These are phyloP conservation scores for Latrodectus geometricus DNA, from an alignment of 1,140 invertebrate species.

Conservation along the genomic window DNA sequence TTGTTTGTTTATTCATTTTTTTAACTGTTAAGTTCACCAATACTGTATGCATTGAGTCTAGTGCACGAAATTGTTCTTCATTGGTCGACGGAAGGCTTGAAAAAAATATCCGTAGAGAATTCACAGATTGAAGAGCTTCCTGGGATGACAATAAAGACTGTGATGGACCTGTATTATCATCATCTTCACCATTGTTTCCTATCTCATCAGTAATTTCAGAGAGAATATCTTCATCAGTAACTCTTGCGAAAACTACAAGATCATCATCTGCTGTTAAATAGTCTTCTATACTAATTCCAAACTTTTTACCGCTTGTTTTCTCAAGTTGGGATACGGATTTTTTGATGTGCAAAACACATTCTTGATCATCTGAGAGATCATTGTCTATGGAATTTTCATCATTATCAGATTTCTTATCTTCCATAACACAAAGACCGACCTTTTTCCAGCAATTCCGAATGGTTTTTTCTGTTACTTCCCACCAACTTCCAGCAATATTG, in stretches of 20 bases:
- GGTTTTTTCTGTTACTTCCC: conserved; percentile 6
- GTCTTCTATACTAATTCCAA: not conserved
- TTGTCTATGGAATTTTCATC: conserved; percentile 4
- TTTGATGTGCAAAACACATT: conserved; percentile 2
- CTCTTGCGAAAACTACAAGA: no score
- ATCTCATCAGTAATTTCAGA: no score
- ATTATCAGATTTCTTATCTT: conserved; percentile 1
- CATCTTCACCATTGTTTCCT: no score
- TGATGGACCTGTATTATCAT: conserved; percentile 5
- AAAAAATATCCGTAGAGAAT: conserved; percentile 5
- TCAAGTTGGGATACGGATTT: conserved; percentile 14
- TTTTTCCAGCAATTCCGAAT: conserved; percentile 15
- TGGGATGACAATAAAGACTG: conserved; percentile 19
- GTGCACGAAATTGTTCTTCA: conserved; percentile 11
- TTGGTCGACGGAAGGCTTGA: conserved; percentile 4
- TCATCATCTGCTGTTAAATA: conserved; percentile 10
- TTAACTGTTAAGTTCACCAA: conserved; percentile 12
- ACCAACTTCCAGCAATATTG: conserved; percentile 14
- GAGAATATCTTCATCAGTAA: no score
- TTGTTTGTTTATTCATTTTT: conserved; percentile 13
- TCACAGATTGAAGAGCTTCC: conserved; percentile 8
- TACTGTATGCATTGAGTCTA: conserved; percentile 2
- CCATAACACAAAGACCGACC: conserved; percentile 12
- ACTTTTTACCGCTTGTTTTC: conserved; percentile 6
- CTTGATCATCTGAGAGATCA: conserved; percentile 14